These are phyloP conservation scores for Brachionus rotundiformis DNA, from an alignment of 1,140 invertebrate genomes.

Conservation along the genomic window DNA sequence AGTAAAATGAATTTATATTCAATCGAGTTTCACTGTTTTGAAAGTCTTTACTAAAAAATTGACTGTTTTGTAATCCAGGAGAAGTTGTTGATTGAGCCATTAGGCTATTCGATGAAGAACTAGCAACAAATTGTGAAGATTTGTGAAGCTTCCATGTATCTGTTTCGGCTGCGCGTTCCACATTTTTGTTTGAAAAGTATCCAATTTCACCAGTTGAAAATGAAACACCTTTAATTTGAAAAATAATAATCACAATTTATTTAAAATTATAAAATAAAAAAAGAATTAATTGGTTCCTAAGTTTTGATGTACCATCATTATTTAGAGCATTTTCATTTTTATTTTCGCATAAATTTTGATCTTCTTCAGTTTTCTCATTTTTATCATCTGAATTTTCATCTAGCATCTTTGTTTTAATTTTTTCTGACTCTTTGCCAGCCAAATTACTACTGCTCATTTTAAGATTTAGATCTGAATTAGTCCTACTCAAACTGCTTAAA, in stretches of 20 bases:
- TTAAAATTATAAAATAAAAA: conserved; percentile 10
- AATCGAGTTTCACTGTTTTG: neutral
- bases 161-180: conserved; percentile 28
- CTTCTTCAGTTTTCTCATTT: neutral
- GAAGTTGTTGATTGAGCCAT: neutral
- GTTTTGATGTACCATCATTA: neutral
- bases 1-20: neutral
- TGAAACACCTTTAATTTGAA: conserved; percentile 17
- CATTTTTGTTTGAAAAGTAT: conserved; percentile 32
- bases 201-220: conserved; percentile 48
- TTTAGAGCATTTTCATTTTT: conserved; percentile 22
- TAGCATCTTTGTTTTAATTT: neutral
- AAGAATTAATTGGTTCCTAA: neutral
- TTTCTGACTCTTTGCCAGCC: neutral
- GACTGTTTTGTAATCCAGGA: neutral
- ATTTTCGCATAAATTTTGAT: neutral
- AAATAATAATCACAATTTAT: neutral
- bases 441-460: neutral
- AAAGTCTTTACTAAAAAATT: neutral
- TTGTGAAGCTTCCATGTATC: conserved; percentile 49
- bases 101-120: neutral
- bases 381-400: neutral
- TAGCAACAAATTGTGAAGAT: neutral
- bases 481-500: neutral
- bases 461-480: neutral